These are phyloP conservation scores for Charadrius vociferus DNA, from an alignment of 2,113 vertebrate species.

Conservation along the genomic window DNA sequence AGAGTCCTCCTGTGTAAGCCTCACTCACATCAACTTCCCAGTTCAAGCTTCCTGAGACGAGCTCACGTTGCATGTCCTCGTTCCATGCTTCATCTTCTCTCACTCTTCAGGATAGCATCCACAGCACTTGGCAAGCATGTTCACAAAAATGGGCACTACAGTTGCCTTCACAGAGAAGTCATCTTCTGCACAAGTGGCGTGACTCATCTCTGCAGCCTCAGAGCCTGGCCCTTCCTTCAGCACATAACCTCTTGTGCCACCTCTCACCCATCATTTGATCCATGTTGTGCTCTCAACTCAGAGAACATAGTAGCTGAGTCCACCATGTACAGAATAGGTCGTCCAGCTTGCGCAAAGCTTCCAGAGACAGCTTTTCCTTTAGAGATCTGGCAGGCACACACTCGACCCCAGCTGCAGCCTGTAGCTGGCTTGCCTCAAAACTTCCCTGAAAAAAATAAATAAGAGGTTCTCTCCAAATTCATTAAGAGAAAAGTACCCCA, in stretches of 20 bases:
- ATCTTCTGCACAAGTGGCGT: accelerated
- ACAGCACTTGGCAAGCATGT: accelerated
- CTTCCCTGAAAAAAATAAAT: background rate
- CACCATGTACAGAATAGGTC: background rate
- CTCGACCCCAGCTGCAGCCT: background rate
- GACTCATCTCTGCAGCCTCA: background rate
- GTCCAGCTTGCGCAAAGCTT: background rate
- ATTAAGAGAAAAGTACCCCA: background rate
- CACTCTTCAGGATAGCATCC: background rate
- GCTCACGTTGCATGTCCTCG: accelerated
- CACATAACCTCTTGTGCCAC: background rate
- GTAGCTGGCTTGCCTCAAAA: background rate
- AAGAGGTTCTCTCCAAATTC: background rate
- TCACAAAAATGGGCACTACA: background rate
- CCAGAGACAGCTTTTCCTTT: background rate
- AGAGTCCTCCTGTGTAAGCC: background rate
- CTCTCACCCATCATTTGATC: background rate
- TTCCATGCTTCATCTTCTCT: background rate
- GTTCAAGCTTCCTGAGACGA: accelerated
- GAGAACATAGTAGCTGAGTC: background rate
- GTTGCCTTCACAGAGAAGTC: background rate
- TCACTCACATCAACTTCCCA: background rate
- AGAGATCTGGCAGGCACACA: background rate
- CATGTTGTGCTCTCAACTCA: background rate
- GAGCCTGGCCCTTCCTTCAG: background rate